Evolutionary conservation across 2,113 vertebrate species (phyloP).

Genomic region (Clupea harengus): DNA sequence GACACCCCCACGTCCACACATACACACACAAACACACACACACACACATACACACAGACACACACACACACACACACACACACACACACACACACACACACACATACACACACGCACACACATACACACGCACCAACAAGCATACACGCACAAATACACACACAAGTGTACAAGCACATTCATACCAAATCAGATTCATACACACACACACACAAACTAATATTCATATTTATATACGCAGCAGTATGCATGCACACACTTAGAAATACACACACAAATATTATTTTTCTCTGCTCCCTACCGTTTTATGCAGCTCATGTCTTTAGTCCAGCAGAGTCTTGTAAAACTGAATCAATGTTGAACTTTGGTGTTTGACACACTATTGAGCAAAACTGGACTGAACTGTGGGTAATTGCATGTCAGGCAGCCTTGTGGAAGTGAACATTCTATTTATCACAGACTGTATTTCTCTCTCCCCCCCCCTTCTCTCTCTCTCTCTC

Average conservation of each 20-base stretch:
- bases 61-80: too few relatives aligned
- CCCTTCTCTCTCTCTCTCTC: neutral
- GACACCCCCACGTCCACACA: slow-evolving; percentile 30
- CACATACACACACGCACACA: too few relatives aligned
- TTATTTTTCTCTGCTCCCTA: neutral
- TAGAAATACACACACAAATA: neutral
- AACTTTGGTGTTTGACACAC: neutral
- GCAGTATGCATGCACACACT: neutral
- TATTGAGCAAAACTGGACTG: neutral
- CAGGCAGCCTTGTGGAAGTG: neutral
- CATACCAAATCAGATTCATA: too few relatives aligned
- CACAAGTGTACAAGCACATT: too few relatives aligned
- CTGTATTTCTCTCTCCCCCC: neutral
- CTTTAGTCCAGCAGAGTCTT: neutral
- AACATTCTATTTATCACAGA: neutral
- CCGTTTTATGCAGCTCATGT: neutral
- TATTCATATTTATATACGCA: neutral
- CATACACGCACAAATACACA: too few relatives aligned
- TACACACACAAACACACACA: slow-evolving; percentile 15
- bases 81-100: too few relatives aligned
- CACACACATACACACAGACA: too few relatives aligned
- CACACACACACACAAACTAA: too few relatives aligned
- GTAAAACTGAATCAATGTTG: slow-evolving; percentile 9
- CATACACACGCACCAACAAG: too few relatives aligned
- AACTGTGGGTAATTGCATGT: neutral